These are phyloP conservation scores for Oxygymnocypris stewartii DNA, from an alignment of 2,113 vertebrate species.

Conservation along the genomic window DNA sequence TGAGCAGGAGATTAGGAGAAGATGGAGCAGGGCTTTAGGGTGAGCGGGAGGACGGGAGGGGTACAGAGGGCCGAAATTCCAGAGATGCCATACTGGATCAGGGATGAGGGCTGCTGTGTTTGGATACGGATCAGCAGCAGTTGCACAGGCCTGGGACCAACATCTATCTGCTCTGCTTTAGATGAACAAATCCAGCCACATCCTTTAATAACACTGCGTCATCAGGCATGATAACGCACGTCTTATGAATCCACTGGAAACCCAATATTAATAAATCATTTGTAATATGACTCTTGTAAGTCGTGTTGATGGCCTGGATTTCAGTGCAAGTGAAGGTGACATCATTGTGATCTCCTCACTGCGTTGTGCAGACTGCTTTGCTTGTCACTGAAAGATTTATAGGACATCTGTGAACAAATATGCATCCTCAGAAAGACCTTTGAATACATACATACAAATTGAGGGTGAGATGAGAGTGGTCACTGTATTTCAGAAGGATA, in stretches of 20 bases:
- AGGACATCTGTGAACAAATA: conserved; percentile 23
- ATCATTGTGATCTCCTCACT: conserved; percentile 27
- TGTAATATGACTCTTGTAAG: not conserved
- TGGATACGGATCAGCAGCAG: conserved; percentile 54
- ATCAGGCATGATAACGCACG: not conserved
- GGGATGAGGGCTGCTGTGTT: conserved; percentile 50
- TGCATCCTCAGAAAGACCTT: conserved; percentile 15
- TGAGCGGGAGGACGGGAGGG: conserved; percentile 19
- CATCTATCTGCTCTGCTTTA: conserved; percentile 8
- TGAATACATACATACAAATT: conserved; percentile 42
- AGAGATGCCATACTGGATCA: conserved; percentile 56
- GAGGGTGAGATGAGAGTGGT: conserved; percentile 33
- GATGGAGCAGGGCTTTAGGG: conserved; percentile 48
- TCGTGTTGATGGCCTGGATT: not conserved
- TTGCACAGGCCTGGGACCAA: conserved; percentile 38
- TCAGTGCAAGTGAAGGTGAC: conserved; percentile 8
- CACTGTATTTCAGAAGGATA: not conserved
- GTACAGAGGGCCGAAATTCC: conserved; percentile 48
- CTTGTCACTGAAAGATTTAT: not conserved
- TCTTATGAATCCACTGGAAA: conserved; percentile 10
- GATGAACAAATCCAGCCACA: conserved; percentile 24
- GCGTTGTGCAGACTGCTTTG: conserved; percentile 8
- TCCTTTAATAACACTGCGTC: conserved; percentile 27
- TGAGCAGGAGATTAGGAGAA: conserved; percentile 52
- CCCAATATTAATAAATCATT: not conserved